phyloP scores from a whole-genome alignment of 2,797 vertebrate species.

The Acanthornis magna region DNA sequence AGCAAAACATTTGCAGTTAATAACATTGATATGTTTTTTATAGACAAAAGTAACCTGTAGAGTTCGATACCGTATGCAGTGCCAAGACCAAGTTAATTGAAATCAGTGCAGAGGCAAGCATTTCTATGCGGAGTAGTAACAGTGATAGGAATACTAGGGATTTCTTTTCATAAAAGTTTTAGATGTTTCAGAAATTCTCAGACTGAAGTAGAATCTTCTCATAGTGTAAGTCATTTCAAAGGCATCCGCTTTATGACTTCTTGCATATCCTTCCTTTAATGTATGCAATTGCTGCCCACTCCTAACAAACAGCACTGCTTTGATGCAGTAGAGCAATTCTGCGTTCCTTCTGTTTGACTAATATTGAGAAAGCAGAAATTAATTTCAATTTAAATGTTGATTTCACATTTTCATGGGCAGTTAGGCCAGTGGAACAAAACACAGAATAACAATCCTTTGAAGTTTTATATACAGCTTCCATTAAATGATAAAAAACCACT shows the following conservation, averaged over 20 bases:
- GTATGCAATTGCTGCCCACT: neutral
- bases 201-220: neutral
- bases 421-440: neutral
- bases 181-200: neutral
- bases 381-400: neutral
- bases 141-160: neutral
- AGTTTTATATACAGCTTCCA: neutral
- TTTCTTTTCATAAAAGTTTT: neutral
- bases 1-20: neutral
- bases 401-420: constrained; percentile 18
- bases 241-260: neutral
- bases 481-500: neutral
- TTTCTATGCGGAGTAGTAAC: neutral
- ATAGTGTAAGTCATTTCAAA: neutral
- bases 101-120: neutral
- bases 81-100: neutral
- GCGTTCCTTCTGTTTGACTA: neutral
- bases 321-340: neutral
- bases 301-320: neutral
- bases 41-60: neutral
- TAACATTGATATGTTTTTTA: neutral
- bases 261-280: neutral
- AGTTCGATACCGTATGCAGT: neutral
- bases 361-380: neutral
- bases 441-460: neutral